A percentile compares a stretch with the other conserved stretches of the same genome.
These are phyloP conservation scores for Selenia dentaria DNA, from an alignment of 2,888 invertebrate species.

Conservation along the genomic window DNA sequence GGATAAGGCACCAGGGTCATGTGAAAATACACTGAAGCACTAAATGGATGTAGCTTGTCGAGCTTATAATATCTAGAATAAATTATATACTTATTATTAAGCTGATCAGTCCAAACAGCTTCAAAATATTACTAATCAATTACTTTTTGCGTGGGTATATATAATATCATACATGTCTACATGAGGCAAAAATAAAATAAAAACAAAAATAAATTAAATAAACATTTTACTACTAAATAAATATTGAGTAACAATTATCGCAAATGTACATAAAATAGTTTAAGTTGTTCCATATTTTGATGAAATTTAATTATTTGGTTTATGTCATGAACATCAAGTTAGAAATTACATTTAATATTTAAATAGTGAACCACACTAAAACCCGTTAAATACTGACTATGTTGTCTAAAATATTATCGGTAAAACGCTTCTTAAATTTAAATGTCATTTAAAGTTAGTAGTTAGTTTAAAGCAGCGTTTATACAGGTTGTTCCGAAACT, in stretches of 20 bases:
- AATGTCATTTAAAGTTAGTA: too few species aligned
- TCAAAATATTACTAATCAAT: too few species aligned
- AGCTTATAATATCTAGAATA: constrained; percentile 2
- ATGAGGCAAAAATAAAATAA: constrained; percentile 40
- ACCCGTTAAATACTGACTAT: constrained; percentile 35
- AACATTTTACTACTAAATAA: constrained; percentile 71
- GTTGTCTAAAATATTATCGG: constrained; percentile 2
- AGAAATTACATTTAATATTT: constrained; percentile 19
- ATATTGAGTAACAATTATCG: constrained; percentile 52
- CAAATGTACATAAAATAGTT: constrained; percentile 30
- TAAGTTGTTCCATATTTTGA: constrained; percentile 31
- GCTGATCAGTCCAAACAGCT: too few species aligned
- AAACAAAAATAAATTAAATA: constrained; percentile 54
- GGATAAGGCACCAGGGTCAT: constrained; percentile 65
- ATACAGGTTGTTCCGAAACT: too few species aligned
- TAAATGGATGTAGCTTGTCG: constrained; percentile 12
- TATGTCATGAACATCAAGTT: constrained; percentile 48
- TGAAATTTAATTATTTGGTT: constrained; percentile 43
- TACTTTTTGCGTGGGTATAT: too few species aligned
- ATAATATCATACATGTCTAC: neutral
- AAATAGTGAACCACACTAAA: constrained; percentile 22
- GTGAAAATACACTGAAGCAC: constrained; percentile 20
- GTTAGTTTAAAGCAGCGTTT: too few species aligned
- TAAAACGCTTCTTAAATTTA: too few species aligned
- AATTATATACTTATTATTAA: too few species aligned